Base-by-base conservation (phyloP, 2,113 vertebrate species). In the Xenopus laevis region DNA sequence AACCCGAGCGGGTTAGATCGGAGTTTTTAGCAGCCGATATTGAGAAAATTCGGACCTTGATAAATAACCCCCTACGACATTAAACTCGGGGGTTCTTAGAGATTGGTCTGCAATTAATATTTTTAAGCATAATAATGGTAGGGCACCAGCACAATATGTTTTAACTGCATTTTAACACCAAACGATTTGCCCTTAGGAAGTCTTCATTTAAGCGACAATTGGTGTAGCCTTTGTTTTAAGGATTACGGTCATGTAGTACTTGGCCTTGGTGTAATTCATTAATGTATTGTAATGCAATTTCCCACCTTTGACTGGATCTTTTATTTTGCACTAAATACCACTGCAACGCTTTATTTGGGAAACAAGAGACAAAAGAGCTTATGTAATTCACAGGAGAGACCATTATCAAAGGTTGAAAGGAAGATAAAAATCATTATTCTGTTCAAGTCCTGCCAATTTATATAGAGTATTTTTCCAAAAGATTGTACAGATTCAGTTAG, bases 191-290 rank as follows among this genome's bases (percentile, higher is more conserved):
- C 65, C 65, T 45, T n/a, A 10, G 58, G 44, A 61, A 17, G n/a
- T 47, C 44, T 50, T 61, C 40, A 50, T 68, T 68, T 61, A 65
- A 68, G 55, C 9, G 16, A 27, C 53, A 15, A 6, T 57, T 73
- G 61, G 45, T 52, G 30, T 40, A 61, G 18, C 18, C 40, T 27
- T 46, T 47, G 30, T 44, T 40, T 63, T 59, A 50, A 33, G 53
- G 64, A 21, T 11, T n/a, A 10, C 9, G n/a, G 21, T 72, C 50
- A 13, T 64, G 47, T 27, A 55, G 60, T 40, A 53, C 23, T 52
- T 40, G 71, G 50, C 47, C 44, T 47, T 33, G 12, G 21, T 45
- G 45, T 74, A 74, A 74, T 74, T 74, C 53, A 74, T 66, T 60
- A 46, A 45, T 47, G 65, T 57, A 67, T 50, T 52, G 46, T 50